Evolutionary conservation across 2,113 vertebrate species (phyloP).

Genomic region (Colistium nudipinnis): DNA sequence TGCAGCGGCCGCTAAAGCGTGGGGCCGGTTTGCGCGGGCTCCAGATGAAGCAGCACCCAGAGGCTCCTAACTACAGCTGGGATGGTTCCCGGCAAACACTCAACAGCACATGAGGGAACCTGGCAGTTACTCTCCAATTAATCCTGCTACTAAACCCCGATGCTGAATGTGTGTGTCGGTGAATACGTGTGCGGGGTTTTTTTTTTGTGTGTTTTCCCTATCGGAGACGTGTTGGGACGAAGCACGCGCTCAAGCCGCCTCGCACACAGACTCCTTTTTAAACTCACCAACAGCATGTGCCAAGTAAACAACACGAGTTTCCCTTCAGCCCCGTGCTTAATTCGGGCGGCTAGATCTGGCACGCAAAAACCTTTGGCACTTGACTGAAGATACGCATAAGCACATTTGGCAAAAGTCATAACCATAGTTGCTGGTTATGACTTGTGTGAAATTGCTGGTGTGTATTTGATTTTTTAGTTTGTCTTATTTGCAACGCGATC

Average conservation of each 20-base stretch:
- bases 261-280: constrained; percentile 53
- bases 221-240: constrained; percentile 56
- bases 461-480: background rate
- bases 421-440: constrained; percentile 11
- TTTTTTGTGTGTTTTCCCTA: constrained; percentile 29
- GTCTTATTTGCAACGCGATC: constrained; percentile 25
- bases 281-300: constrained; percentile 57
- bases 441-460: constrained; percentile 34
- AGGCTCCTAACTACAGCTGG: constrained; percentile 69
- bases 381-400: constrained; percentile 30
- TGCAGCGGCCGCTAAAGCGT: constrained; percentile 29
- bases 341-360: constrained; percentile 58
- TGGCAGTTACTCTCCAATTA: constrained; percentile 67
- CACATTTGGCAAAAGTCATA: constrained; percentile 32
- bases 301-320: constrained; percentile 64
- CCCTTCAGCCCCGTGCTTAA: constrained; percentile 55
- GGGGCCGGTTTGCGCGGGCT: constrained; percentile 41
- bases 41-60: constrained; percentile 61
- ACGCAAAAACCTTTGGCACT: constrained; percentile 45
- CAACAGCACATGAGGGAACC: constrained; percentile 68
- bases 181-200: background rate
- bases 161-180: constrained; percentile 29
- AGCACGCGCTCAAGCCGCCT: constrained; percentile 38
- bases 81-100: constrained; percentile 70
- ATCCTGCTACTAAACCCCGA: constrained; percentile 63